Conservation (phyloP, 1,140 invertebrate genomes). For the Drosophila ironensis region DNA sequence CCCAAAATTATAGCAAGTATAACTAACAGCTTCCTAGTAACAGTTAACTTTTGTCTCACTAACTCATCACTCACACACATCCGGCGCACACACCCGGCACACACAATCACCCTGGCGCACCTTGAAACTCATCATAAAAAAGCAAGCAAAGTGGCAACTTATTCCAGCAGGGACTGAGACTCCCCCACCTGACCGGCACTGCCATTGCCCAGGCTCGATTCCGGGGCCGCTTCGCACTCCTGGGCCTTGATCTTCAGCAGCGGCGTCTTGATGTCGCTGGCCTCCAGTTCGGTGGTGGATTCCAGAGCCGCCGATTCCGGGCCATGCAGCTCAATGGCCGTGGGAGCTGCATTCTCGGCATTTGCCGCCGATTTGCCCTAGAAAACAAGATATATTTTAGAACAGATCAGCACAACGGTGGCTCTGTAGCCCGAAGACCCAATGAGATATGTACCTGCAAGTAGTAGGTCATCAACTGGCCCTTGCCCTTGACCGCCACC, state of each 20-base stretch:
- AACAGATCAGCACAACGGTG: no score
- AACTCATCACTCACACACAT: slow-evolving; percentile 3
- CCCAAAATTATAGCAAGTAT: slow-evolving; percentile 53
- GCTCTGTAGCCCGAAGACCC: no score
- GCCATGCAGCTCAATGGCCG: slow-evolving; percentile 22
- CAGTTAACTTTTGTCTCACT: slow-evolving; percentile 50
- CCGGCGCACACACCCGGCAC: no score
- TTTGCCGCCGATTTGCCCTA: slow-evolving; percentile 55
- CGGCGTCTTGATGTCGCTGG: slow-evolving; percentile 64
- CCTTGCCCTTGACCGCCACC: slow-evolving; percentile 97
- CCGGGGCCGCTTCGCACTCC: slow-evolving; percentile 30
- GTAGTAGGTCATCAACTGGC: slow-evolving; percentile 97
- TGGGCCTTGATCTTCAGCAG: slow-evolving; percentile 54
- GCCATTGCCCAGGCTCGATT: slow-evolving; percentile 45
- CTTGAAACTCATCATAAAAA: no score
- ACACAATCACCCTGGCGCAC: background rate
- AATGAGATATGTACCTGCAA: slow-evolving; percentile 86
- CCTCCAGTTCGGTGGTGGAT: slow-evolving; percentile 48
- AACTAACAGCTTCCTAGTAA: slow-evolving; percentile 68
- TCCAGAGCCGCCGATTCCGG: slow-evolving; percentile 24
- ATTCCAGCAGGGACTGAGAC: slow-evolving; percentile 62
- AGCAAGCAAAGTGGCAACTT: slow-evolving; percentile 16
- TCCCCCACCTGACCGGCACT: slow-evolving; percentile 40
- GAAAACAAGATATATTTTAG: background rate
- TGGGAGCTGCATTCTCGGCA: slow-evolving; percentile 10